Conservation (phyloP, 2,113 vertebrate genomes). For the Prunella fulvescens region DNA sequence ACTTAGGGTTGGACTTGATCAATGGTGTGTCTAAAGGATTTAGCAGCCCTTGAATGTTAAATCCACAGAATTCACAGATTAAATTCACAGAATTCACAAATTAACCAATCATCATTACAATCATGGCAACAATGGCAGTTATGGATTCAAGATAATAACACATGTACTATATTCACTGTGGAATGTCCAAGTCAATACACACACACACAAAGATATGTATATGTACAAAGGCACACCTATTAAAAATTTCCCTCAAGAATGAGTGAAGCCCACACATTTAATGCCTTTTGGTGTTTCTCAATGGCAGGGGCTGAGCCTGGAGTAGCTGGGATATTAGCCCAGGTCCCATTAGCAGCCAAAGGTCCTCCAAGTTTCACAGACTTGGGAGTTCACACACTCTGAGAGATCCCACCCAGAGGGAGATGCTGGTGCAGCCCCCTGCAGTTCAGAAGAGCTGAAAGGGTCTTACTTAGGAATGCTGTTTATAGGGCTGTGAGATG, state of each 20-base stretch:
- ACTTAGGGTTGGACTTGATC: background rate
- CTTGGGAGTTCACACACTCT: background rate
- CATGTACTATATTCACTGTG: background rate
- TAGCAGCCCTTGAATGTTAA: background rate
- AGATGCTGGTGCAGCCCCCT: background rate
- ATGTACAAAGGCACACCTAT: background rate
- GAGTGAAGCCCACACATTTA: background rate
- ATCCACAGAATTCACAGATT: no score
- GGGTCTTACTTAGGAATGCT: background rate
- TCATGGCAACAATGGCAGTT: background rate
- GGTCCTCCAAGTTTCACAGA: background rate
- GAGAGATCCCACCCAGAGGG: background rate
- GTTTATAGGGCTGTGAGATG: background rate
- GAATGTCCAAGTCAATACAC: background rate
- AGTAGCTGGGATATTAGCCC: background rate
- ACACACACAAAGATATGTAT: background rate
- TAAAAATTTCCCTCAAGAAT: background rate
- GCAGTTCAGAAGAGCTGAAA: background rate
- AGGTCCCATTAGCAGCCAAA: background rate
- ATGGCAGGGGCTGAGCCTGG: background rate
- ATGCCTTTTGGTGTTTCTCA: background rate
- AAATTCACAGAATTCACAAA: background rate
- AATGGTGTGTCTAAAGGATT: background rate
- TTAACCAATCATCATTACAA: background rate
- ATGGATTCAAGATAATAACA: background rate